These are phyloP conservation scores for rabbit (Oryctolagus cuniculus) DNA, from an alignment of 2,113 vertebrate species.

Conservation along the genomic window DNA sequence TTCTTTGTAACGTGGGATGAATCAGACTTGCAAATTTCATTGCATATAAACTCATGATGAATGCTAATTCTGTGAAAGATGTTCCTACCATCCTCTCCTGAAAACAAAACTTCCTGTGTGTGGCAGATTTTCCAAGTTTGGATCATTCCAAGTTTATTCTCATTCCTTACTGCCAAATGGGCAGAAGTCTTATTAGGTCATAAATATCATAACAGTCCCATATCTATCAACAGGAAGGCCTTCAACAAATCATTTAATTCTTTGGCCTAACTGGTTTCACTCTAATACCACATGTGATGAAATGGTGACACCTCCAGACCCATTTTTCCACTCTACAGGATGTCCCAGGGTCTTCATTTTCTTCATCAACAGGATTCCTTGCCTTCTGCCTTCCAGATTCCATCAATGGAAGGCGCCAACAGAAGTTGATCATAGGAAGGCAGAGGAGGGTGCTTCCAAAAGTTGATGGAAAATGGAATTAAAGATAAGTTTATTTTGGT, in stretches of 20 bases:
- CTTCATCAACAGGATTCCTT: background rate
- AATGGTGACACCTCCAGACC: background rate
- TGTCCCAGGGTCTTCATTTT: background rate
- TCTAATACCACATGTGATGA: background rate
- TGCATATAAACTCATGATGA: background rate
- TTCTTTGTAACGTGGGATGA: slow-evolving; percentile 38
- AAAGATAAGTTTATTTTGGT: no score
- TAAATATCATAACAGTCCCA: background rate
- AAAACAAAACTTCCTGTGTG: slow-evolving; percentile 62
- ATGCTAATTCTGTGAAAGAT: slow-evolving; percentile 43
- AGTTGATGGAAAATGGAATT: no score
- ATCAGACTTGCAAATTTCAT: slow-evolving; percentile 30
- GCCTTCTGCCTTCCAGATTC: background rate
- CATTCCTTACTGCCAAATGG: background rate
- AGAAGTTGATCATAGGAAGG: background rate
- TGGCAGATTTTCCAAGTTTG: slow-evolving; percentile 32
- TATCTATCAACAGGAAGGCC: background rate
- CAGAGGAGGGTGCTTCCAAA: background rate
- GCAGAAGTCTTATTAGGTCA: background rate
- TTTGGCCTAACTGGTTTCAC: background rate
- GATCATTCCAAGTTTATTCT: background rate
- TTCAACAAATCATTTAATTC: background rate
- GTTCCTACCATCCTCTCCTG: background rate
- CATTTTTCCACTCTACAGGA: background rate
- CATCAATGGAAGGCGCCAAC: background rate